Base-by-base conservation (phyloP, 2,113 vertebrate species). In the Callithrix jacchus region DNA sequence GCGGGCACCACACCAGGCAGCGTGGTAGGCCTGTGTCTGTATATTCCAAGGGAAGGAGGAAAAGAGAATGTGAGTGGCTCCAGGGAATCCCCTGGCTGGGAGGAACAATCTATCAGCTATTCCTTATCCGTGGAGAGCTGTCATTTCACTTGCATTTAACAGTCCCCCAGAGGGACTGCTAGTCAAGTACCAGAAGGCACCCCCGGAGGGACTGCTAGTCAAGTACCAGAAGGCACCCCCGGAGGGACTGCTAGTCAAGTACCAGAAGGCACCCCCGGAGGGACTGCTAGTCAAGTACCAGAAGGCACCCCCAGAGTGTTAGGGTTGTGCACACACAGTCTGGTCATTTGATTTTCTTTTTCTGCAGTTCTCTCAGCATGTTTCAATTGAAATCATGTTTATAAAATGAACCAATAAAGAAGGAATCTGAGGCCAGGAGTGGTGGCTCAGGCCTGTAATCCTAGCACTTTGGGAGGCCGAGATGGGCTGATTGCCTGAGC, bases 261-360 rank as follows among this genome's bases (percentile, higher is more conserved):
- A 1, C 47, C 37, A 45, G n/a, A n/a, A n/a, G n/a, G n/a, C n/a
- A n/a, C n/a, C n/a, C n/a, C n/a, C n/a, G n/a, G n/a, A n/a, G n/a
- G n/a, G n/a, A 11, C 4, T 32, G 21, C 49, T 9, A 3, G 9
- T 8, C 6, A 16, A 9, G 30, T 30, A 1, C 45, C 37, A 45
- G 47, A 35, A 27, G 40, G 40, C 16, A 1, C 18, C 20, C 37
- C 17, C 76, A 3, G 12, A 4, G 18, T 8, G 7, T 1, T 2
- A 45, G 20, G 52, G 2, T 35, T 4, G 8, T 1, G 0, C 17
- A 0, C 0, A 20, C 8, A 87, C 37, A 32, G n/a, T 74, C 18
- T 35, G 4, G 52, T 52, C 49, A 7, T 85, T 42, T 14, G n/a
- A 6, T 10, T 77, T 27, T 77, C 18, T 17, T 84, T 40, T 27